phyloP scores from a whole-genome alignment of 2,888 invertebrate species.

The Blastobasis adustella region DNA sequence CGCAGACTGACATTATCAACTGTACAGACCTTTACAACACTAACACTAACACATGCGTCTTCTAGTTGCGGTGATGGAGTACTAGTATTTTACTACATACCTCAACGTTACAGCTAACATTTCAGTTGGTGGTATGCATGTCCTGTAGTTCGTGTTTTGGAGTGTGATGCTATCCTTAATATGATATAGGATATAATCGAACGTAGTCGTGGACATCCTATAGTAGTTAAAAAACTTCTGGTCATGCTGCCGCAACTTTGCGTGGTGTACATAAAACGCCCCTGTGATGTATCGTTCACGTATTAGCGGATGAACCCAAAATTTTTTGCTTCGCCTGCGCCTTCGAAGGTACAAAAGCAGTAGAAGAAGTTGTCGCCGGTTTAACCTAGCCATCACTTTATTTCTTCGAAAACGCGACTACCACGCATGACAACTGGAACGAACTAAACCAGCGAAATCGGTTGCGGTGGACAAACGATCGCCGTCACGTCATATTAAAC shows the following conservation, averaged over 20 bases:
- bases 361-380: constrained; percentile 8
- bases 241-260: constrained; percentile 6
- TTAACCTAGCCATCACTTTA: constrained; percentile 2
- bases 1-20: too few relatives aligned
- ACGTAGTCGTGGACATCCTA: constrained; percentile 8
- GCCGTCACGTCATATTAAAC: neutral
- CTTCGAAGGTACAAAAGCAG: constrained; percentile 10
- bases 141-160: constrained; percentile 7
- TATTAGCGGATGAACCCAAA: constrained; percentile 6
- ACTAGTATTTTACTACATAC: neutral
- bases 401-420: neutral
- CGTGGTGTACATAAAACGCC: constrained; percentile 9
- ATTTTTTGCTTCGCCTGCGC: constrained; percentile 5
- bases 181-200: constrained; percentile 8
- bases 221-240: constrained; percentile 6
- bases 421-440: neutral
- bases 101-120: neutral
- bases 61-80: too few relatives aligned
- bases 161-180: constrained; percentile 3
- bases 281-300: constrained; percentile 3
- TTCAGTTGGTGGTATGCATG: neutral
- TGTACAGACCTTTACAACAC: too few relatives aligned
- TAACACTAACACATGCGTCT: too few relatives aligned
- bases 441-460: neutral
- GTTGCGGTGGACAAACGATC: neutral